Conservation (phyloP, 2,797 vertebrate genomes). For the Paguma larvata region DNA sequence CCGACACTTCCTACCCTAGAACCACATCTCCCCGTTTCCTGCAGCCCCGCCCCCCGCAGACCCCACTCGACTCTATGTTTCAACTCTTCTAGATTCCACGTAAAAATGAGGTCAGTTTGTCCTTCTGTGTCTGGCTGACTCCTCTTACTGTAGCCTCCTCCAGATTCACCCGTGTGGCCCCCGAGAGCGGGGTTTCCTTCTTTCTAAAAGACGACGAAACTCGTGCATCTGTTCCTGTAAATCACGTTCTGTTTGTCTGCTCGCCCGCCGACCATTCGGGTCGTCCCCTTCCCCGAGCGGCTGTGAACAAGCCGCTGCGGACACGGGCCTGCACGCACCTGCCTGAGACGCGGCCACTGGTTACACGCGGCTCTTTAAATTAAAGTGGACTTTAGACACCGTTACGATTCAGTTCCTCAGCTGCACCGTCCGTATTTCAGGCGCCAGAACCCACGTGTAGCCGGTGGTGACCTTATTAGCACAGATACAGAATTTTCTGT, state of each 20-base stretch:
- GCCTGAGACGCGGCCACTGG: background rate
- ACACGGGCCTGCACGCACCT: background rate
- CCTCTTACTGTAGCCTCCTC: background rate
- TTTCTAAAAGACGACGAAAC: background rate
- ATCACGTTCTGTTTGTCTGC: background rate
- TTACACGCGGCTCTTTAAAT: background rate
- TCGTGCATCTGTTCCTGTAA: rapidly evolving
- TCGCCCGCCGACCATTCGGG: rapidly evolving
- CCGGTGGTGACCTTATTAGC: background rate
- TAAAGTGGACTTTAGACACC: background rate
- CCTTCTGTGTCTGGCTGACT: background rate
- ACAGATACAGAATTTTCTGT: background rate
- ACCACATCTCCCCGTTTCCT: background rate
- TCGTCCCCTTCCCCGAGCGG: background rate
- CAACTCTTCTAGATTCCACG: rapidly evolving
- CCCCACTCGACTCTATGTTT: too few species aligned
- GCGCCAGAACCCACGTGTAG: background rate
- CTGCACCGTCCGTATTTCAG: background rate
- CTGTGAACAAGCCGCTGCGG: background rate
- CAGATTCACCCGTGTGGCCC: too few species aligned
- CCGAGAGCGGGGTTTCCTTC: background rate
- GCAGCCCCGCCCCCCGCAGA: too few species aligned
- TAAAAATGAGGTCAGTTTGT: background rate
- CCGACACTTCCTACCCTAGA: background rate
- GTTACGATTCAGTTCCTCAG: background rate